Evolutionary conservation across 2,797 vertebrate genomes (phyloP).

Genomic region (Pipistrellus pygmaeus): DNA sequence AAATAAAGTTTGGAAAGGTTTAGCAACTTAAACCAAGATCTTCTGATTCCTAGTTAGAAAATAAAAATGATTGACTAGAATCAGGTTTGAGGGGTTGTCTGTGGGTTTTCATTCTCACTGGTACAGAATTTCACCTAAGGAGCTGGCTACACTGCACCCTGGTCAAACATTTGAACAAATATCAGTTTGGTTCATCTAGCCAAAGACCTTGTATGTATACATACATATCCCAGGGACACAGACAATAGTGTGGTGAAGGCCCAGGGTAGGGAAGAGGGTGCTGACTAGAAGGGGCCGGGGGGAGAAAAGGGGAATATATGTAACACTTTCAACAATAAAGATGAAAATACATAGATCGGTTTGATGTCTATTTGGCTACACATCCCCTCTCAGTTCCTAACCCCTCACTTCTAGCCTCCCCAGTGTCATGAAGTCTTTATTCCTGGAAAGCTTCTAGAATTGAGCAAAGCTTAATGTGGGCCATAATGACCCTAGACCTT

Average conservation of each 20-base stretch:
- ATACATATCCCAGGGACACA: too few species aligned
- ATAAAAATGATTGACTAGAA: background rate
- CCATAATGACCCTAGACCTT: background rate
- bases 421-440: background rate
- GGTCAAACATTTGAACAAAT: background rate
- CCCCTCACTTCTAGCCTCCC: background rate
- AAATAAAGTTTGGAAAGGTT: slow-evolving; percentile 20
- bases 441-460: background rate
- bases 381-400: background rate
- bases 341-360: background rate
- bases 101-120: background rate
- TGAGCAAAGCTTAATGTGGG: background rate
- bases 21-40: background rate
- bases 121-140: background rate
- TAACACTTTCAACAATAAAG: too few species aligned
- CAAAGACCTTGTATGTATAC: too few species aligned
- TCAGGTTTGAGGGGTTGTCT: background rate
- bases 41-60: background rate
- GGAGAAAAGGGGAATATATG: too few species aligned
- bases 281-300: too few species aligned
- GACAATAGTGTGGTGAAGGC: too few species aligned
- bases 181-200: too few species aligned
- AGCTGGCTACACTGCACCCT: background rate
- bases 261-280: too few species aligned
- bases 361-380: background rate